Percentiles rank a stretch among this genome's conserved stretches.
Conservation (phyloP, 1,140 invertebrate species). For the Sweltsa coloradensis region DNA sequence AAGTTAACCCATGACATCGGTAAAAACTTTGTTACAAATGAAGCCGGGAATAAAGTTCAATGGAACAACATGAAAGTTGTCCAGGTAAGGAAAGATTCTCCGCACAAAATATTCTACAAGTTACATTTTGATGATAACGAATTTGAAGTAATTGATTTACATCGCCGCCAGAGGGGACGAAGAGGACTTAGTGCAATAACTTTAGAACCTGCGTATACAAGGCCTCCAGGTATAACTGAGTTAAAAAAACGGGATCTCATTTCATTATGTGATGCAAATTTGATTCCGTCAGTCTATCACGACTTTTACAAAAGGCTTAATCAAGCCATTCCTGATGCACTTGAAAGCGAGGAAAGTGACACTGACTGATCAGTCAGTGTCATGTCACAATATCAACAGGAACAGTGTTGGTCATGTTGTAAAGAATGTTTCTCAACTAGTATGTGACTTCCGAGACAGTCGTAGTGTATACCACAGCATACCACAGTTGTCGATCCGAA, state of each 20-base stretch:
- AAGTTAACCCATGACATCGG: background rate
- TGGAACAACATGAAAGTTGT: slow-evolving; percentile 2
- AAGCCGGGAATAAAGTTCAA: background rate
- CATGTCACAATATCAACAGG: no score
- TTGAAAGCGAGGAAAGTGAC: no score
- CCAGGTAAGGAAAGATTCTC: background rate
- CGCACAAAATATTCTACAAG: background rate
- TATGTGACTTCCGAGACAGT: no score
- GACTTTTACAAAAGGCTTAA: no score
- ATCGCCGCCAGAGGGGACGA: background rate
- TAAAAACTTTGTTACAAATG: background rate
- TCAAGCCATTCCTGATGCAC: no score
- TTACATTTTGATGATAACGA: background rate
- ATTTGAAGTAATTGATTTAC: background rate
- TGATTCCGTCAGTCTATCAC: background rate
- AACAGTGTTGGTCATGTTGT: no score
- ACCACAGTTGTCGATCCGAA: no score
- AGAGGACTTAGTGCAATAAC: background rate
- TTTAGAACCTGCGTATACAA: slow-evolving; percentile 2
- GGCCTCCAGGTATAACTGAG: background rate
- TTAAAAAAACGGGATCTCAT: background rate
- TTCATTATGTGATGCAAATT: background rate
- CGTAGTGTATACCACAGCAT: no score
- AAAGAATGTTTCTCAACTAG: no score
- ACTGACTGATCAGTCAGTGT: no score